A percentile compares a stretch with the other conserved stretches of the same genome.
phyloP scores from a whole-genome alignment of 2,888 invertebrate genomes.

The Zygaena filipendulae region DNA sequence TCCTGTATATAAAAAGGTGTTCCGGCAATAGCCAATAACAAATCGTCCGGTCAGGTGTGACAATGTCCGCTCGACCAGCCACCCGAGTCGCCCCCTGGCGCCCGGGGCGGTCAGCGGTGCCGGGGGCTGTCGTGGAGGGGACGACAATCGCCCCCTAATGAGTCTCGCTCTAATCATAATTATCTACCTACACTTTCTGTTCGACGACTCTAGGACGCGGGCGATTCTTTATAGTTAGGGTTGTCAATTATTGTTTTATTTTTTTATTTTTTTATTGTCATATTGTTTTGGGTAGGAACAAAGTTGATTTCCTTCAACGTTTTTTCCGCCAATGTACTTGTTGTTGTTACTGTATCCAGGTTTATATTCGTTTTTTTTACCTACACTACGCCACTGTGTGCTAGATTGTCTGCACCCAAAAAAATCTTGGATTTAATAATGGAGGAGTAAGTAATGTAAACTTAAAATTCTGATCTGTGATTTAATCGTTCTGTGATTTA shows the following conservation, averaged over 20 bases:
- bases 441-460: too few species aligned
- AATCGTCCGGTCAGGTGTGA: conserved; percentile 48
- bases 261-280: too few species aligned
- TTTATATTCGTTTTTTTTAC: too few species aligned
- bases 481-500: too few species aligned
- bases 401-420: too few species aligned
- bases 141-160: conserved; percentile 64
- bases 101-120: conserved; percentile 12
- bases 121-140: conserved; percentile 17
- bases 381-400: too few species aligned
- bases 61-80: conserved; percentile 25
- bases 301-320: too few species aligned
- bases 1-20: conserved; percentile 36
- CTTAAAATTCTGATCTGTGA: too few species aligned
- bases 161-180: conserved; percentile 61
- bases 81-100: conserved; percentile 11
- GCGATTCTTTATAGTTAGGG: conserved; percentile 41
- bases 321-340: too few species aligned
- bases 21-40: conserved; percentile 44
- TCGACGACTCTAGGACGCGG: conserved; percentile 37
- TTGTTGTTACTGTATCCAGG: too few species aligned
- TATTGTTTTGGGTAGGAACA: too few species aligned
- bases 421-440: too few species aligned
- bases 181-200: conserved; percentile 65
- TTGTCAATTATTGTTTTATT: conserved; percentile 19